These are phyloP conservation scores for Elachura formosa DNA, from an alignment of 2,113 vertebrate species.

Conservation along the genomic window DNA sequence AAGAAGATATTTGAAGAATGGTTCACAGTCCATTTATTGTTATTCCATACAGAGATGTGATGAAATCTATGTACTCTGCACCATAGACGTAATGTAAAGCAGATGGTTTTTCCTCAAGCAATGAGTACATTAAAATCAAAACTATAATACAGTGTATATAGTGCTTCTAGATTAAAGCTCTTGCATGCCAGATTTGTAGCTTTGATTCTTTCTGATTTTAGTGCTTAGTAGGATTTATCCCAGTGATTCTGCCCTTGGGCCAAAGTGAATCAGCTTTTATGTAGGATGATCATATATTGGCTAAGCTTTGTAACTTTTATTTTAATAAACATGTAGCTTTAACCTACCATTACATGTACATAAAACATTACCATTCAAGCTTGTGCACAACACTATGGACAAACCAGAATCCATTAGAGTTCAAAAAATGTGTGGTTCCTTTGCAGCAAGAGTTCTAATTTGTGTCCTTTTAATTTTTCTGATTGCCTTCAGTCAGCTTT, in stretches of 20 bases:
- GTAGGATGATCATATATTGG: constrained; percentile 24
- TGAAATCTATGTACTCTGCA: constrained; percentile 64
- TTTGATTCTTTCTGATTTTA: constrained; percentile 62
- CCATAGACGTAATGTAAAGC: constrained; percentile 64
- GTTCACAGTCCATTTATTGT: constrained; percentile 62
- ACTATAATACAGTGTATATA: constrained; percentile 49
- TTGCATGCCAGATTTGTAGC: constrained; percentile 59
- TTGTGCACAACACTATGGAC: neutral
- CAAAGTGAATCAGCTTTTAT: constrained; percentile 63
- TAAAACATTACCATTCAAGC: constrained; percentile 15
- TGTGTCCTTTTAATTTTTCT: neutral
- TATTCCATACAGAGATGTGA: constrained; percentile 61
- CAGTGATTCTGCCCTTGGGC: constrained; percentile 46
- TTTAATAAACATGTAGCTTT: constrained; percentile 53
- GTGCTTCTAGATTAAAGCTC: constrained; percentile 64
- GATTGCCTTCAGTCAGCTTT: neutral
- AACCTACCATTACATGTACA: constrained; percentile 16
- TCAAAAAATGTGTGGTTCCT: neutral
- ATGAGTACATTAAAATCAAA: constrained; percentile 44
- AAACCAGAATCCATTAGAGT: constrained; percentile 14
- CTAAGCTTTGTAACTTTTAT: constrained; percentile 38
- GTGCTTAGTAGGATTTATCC: constrained; percentile 45
- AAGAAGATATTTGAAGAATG: constrained; percentile 55
- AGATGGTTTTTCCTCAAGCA: constrained; percentile 57
- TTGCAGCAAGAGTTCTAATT: neutral